phyloP scores from a whole-genome alignment of 1,140 invertebrate species.

The Berghia stephanieae region DNA sequence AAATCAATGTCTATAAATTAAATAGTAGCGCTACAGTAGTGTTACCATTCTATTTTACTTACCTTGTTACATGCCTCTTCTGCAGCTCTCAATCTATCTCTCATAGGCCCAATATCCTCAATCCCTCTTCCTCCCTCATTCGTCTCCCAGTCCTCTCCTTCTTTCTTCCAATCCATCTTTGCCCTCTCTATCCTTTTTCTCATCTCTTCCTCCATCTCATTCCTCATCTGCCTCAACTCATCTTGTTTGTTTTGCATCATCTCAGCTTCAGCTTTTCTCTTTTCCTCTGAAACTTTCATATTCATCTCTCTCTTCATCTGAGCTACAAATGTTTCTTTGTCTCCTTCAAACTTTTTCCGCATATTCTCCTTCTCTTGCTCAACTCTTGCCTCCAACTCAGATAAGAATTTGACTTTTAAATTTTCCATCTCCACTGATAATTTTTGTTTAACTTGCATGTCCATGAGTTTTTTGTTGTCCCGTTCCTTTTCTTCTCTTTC shows the following conservation, averaged over 20 bases:
- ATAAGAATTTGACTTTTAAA: conserved; percentile 11
- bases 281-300: neutral
- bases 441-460: neutral
- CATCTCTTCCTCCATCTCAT: conserved; percentile 13
- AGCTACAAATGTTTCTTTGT: neutral
- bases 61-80: conserved; percentile 6
- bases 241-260: neutral
- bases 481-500: neutral
- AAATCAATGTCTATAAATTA: too few species aligned
- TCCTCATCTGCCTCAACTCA: conserved; percentile 8
- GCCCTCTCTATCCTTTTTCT: neutral
- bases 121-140: neutral
- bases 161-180: conserved; percentile 8
- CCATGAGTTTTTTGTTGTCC: neutral
- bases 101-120: too few species aligned
- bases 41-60: too few species aligned
- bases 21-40: too few species aligned
- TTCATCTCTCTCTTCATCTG: neutral
- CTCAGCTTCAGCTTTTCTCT: neutral
- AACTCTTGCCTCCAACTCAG: neutral
- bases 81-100: neutral
- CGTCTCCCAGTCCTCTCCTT: neutral
- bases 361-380: conserved; percentile 3
- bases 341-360: neutral
- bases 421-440: neutral